These are phyloP conservation scores for Zeus faber DNA, from an alignment of 2,113 vertebrate genomes.

Conservation along the genomic window DNA sequence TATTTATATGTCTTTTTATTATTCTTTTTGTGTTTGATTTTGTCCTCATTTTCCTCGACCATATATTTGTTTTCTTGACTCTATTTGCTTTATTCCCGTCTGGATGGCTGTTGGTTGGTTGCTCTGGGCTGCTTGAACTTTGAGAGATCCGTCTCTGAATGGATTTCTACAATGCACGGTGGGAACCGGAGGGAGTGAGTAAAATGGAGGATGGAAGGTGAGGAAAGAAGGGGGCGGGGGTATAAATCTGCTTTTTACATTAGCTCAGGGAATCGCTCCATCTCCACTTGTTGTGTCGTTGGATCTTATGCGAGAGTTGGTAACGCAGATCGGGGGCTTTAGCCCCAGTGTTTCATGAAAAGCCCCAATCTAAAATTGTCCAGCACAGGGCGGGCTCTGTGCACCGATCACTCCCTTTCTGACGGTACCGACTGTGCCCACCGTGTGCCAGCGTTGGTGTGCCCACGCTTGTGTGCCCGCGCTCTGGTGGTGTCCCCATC, in stretches of 20 bases:
- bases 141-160: not conserved
- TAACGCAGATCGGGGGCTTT: too few relatives aligned
- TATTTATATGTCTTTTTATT: not conserved
- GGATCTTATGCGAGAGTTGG: slow-evolving; percentile 1
- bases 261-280: slow-evolving; percentile 21
- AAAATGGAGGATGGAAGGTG: slow-evolving; percentile 9
- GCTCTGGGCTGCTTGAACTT: not conserved
- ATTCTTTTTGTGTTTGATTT: not conserved
- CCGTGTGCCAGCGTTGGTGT: too few relatives aligned
- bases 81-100: not conserved
- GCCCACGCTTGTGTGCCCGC: too few relatives aligned
- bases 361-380: too few relatives aligned
- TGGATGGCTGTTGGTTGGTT: not conserved
- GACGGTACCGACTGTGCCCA: too few relatives aligned
- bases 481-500: too few relatives aligned
- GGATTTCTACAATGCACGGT: not conserved
- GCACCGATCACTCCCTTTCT: too few relatives aligned
- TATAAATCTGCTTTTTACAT: slow-evolving; percentile 16
- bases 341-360: too few relatives aligned
- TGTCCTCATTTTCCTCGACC: not conserved
- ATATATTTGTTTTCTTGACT: not conserved
- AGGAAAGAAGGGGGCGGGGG: slow-evolving; percentile 5
- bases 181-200: not conserved
- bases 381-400: too few relatives aligned
- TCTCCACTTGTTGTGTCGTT: slow-evolving; percentile 17